phyloP scores from a whole-genome alignment of 2,797 vertebrate genomes.

The Adrianichthys oophorus region DNA sequence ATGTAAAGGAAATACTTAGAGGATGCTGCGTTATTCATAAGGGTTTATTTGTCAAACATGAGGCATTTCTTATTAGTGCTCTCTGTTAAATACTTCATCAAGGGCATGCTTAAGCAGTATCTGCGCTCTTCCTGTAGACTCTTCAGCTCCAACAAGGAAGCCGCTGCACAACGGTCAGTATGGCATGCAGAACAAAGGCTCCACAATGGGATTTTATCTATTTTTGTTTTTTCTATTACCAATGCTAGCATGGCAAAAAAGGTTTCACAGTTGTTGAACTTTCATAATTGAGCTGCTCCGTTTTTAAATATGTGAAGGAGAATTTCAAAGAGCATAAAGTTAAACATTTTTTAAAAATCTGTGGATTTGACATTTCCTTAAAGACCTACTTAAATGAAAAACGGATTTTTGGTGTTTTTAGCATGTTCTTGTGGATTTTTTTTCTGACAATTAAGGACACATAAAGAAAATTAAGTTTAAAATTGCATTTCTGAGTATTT shows the following conservation, averaged over 20 bases:
- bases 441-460: too few species aligned
- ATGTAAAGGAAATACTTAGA: constrained; percentile 6
- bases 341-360: background rate
- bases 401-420: too few species aligned
- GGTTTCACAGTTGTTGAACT: background rate
- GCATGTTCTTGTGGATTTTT: too few species aligned
- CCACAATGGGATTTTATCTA: too few species aligned
- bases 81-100: constrained; percentile 12
- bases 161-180: too few species aligned
- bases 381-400: too few species aligned
- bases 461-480: too few species aligned
- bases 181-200: too few species aligned
- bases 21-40: constrained; percentile 2
- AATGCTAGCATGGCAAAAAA: background rate
- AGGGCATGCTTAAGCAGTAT: background rate
- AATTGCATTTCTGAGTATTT: too few species aligned
- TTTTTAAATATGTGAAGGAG: background rate
- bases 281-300: background rate
- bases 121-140: background rate
- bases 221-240: background rate
- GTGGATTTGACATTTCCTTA: too few species aligned
- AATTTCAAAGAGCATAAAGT: background rate
- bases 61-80: background rate
- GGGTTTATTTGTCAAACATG: constrained; percentile 2
- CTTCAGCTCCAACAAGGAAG: background rate